Percentiles rank a stretch among this genome's conserved stretches.
Conservation (phyloP, 2,113 vertebrate genomes). For the Grallaria varia region DNA sequence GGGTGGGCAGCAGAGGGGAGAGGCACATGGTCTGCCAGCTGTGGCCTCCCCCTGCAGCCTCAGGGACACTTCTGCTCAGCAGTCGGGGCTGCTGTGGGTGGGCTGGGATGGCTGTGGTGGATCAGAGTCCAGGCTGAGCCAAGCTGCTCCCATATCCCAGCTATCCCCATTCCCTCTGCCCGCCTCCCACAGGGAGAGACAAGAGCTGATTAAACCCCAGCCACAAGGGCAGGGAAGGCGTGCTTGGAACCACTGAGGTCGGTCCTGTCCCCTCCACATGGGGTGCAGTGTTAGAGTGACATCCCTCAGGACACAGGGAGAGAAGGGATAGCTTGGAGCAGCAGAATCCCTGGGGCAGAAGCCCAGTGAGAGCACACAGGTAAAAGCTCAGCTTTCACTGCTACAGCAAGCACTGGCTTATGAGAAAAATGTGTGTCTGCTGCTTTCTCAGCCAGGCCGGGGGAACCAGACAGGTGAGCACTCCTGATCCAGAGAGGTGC, state of each 20-base stretch:
- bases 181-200: fast-evolving
- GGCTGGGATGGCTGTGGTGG: not conserved
- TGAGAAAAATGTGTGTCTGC: not conserved
- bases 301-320: not conserved
- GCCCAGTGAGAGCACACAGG: not conserved
- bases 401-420: not conserved
- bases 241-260: not conserved
- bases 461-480: not conserved
- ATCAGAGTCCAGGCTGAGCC: not conserved
- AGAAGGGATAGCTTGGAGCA: not conserved
- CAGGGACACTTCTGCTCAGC: not conserved
- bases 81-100: not conserved
- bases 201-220: not conserved
- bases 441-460: not conserved
- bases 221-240: not conserved
- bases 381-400: not conserved
- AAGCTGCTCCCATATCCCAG: not conserved
- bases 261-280: not conserved
- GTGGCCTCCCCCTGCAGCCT: not conserved
- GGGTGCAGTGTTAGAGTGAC: not conserved
- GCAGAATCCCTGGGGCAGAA: not conserved
- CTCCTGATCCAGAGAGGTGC: not conserved
- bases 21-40: not conserved
- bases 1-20: not conserved
- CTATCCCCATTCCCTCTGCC: not conserved